Base-by-base conservation (phyloP, 1,140 invertebrate species). In the Drosophila prosaltans region DNA sequence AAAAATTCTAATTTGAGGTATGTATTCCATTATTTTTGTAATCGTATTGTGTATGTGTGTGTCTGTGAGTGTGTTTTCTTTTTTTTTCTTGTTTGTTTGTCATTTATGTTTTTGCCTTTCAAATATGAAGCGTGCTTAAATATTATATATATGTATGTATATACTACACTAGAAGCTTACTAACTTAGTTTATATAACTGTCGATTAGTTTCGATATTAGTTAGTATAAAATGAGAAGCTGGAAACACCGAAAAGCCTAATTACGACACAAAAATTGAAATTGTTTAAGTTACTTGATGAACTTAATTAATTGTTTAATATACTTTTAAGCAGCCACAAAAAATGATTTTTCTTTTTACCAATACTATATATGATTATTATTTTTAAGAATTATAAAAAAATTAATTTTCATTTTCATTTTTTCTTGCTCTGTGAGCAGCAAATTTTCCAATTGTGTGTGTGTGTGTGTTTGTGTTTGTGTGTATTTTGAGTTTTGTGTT, bases 1-100 rank as follows among this genome's bases (percentile, higher is more conserved):
- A 89, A 90, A 89, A 89, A 89, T 89, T 85, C 85, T 89, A 89
- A 89, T 90, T 83, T 89, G 85, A 89, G 85, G 85, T 89, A 89
- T 90, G 86, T 89, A 90, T 89, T 89, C 84, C 84, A 81, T 89
- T 89, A 89, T 81, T 39, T 89, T 89, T 89, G 84, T 89, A 89
- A 84, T 83, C 76, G 84, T 79, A 57, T 51, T 78, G 76, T 68
- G 59, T 64, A 61, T 69, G 43, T 68, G 28, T 30, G 28, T 30
- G 28, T 30, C 2, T 30, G 28, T 30, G 4, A 30, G 28, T 64
- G 66, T 69, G 36, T 68, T 62, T 45, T 16, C 2, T 41, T 3
- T 71, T 72, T 3, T 26, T 60, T 63, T 67, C 58, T 65, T 69
- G 58, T 67, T 62, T 65, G 64, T 60, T 74, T 16, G 16, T 30